Conservation (phyloP, 2,113 vertebrate genomes). For the Bagarius yarrelli region DNA sequence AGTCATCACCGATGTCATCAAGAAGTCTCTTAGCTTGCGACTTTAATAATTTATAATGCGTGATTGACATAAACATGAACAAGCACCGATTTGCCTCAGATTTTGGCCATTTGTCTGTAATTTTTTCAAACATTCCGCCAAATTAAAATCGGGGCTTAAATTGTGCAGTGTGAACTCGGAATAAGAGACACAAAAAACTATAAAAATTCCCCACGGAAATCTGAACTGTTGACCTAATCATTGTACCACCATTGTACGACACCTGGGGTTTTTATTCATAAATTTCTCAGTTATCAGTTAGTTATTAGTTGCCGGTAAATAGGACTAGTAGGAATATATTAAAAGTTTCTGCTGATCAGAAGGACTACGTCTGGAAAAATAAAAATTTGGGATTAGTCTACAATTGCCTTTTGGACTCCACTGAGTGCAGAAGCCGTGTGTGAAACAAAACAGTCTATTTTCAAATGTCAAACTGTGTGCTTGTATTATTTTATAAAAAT, state of each 20-base stretch:
- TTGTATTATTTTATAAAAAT: constrained; percentile 45
- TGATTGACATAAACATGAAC: too few relatives aligned
- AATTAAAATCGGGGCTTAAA: too few relatives aligned
- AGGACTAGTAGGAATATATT: constrained; percentile 19
- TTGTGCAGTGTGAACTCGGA: too few relatives aligned
- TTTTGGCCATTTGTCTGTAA: too few relatives aligned
- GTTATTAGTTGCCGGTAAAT: constrained; percentile 28
- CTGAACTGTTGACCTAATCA: too few relatives aligned
- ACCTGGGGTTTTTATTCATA: constrained; percentile 18
- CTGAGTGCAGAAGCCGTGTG: constrained; percentile 9
- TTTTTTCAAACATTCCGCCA: too few relatives aligned
- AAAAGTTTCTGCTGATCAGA: constrained; percentile 27
- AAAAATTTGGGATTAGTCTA: neutral
- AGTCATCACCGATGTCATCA: too few relatives aligned
- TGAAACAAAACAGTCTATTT: constrained; percentile 57
- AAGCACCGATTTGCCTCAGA: too few relatives aligned
- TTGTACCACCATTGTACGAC: neutral
- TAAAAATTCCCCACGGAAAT: too few relatives aligned
- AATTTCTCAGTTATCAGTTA: constrained; percentile 39
- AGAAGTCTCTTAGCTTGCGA: too few relatives aligned
- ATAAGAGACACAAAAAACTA: too few relatives aligned
- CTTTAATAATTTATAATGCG: too few relatives aligned
- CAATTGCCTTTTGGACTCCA: constrained; percentile 14
- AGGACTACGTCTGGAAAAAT: constrained; percentile 5
- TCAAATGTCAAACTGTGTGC: constrained; percentile 31